Base-by-base conservation (phyloP, 2,888 invertebrate genomes). In the Diplolepis rosae region DNA sequence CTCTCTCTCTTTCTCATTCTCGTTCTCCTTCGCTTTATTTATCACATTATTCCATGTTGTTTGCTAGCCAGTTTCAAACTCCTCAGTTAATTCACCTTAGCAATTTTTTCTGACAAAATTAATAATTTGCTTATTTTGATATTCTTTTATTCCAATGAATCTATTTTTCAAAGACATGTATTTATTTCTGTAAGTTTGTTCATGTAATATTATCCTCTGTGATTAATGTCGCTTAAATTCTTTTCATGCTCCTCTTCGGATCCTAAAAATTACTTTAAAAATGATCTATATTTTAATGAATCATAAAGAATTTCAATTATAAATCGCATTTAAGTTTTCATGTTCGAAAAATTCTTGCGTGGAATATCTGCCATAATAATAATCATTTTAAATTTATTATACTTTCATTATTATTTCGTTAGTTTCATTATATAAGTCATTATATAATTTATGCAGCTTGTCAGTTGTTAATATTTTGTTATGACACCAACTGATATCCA, bases 371-470 rank as follows among this genome's bases (percentile, higher is more conserved):
- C n/a, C n/a, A n/a, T n/a, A n/a, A n/a, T n/a, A n/a, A n/a, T n/a
- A n/a, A n/a, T n/a, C n/a, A n/a, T n/a, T n/a, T n/a, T n/a, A n/a
- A n/a, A n/a, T n/a, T n/a, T n/a, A n/a, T n/a, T n/a, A n/a, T n/a
- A n/a, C n/a, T n/a, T n/a, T n/a, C n/a, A n/a, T n/a, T n/a, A n/a
- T n/a, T n/a, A n/a, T n/a, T n/a, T n/a, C n/a, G n/a, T n/a, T n/a
- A n/a, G n/a, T 81, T 79, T 71, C 82, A 77, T 84, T 82, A 35
- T 5, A 35, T 56, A 30, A 1, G 22, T 84, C 83, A 84, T 84
- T 83, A 79, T 82, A 80, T 81, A 79, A 56, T 22, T 56, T 56
- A 15, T 18, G 30, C 28, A 24, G 52, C 7, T 28, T 28, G 30
- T 28, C 52, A 30, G 56, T 35, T 56, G 56, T 56, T 56, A 56